Evolutionary conservation across 2,113 vertebrate genomes (phyloP).

Genomic region (Silurus asotus): DNA sequence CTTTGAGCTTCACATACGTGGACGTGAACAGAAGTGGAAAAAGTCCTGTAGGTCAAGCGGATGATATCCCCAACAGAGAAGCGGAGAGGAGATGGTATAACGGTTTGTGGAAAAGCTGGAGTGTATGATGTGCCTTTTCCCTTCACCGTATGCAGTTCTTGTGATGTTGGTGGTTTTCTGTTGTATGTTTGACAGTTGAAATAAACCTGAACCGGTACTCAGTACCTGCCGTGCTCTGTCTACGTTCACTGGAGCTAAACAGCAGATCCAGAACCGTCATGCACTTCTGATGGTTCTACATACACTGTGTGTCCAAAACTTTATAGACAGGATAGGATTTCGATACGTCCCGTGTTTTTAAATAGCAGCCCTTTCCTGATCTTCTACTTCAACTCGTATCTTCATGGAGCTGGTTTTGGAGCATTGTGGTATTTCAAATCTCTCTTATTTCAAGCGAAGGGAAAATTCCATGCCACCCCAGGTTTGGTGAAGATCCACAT

Average conservation of each 20-base stretch:
- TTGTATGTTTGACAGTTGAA: constrained; percentile 75
- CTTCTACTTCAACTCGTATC: too few relatives aligned
- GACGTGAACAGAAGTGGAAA: too few relatives aligned
- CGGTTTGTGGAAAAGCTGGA: constrained; percentile 58
- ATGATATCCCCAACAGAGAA: not conserved
- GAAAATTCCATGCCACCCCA: too few relatives aligned
- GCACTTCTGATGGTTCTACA: not conserved
- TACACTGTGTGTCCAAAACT: too few relatives aligned
- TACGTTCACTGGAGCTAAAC: not conserved
- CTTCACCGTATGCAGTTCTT: constrained; percentile 61
- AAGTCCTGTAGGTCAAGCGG: too few relatives aligned
- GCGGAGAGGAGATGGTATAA: constrained; percentile 50
- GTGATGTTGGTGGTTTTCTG: constrained; percentile 63
- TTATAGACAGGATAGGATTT: too few relatives aligned
- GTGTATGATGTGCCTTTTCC: constrained; percentile 58
- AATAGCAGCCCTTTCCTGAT: too few relatives aligned
- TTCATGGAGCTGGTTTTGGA: too few relatives aligned
- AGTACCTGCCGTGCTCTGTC: constrained; percentile 57
- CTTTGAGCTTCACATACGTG: not conserved
- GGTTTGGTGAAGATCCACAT: too few relatives aligned
- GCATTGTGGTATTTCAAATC: too few relatives aligned
- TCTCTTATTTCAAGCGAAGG: too few relatives aligned
- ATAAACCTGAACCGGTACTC: constrained; percentile 81
- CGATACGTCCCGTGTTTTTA: too few relatives aligned
- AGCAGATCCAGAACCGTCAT: not conserved